Conservation (phyloP, 1,140 invertebrate genomes). For the Ips typographus region DNA sequence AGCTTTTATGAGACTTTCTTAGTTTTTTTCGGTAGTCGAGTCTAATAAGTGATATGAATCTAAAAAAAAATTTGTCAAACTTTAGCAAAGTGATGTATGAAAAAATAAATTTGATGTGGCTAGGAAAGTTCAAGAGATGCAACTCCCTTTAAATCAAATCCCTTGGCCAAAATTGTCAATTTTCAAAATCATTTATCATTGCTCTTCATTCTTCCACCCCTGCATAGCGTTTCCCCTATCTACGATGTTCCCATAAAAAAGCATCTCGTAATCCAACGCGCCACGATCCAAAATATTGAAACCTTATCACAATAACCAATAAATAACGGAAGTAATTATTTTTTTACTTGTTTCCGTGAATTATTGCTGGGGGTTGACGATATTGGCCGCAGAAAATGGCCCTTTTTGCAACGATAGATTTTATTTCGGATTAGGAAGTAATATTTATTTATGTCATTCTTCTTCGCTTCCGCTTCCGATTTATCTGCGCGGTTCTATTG, state of each 20-base stretch:
- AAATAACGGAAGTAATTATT: conserved; percentile 37
- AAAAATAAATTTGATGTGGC: too few relatives aligned
- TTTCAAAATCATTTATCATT: too few relatives aligned
- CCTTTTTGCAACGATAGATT: conserved; percentile 34
- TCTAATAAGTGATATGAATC: too few relatives aligned
- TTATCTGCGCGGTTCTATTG: conserved; percentile 21
- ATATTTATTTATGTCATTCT: conserved; percentile 35
- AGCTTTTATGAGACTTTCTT: not conserved
- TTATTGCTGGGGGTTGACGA: conserved; percentile 29
- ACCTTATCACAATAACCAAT: conserved; percentile 37
- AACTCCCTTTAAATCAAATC: not conserved
- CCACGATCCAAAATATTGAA: conserved; percentile 30
- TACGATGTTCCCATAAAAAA: conserved; percentile 23
- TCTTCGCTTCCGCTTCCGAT: conserved; percentile 13
- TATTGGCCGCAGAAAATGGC: conserved; percentile 32
- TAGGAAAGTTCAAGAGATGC: not conserved
- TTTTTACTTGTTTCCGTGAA: conserved; percentile 33
- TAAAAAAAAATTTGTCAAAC: too few relatives aligned
- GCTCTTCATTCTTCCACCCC: not conserved
- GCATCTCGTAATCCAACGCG: conserved; percentile 17
- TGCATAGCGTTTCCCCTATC: conserved; percentile 7
- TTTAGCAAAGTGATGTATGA: too few relatives aligned
- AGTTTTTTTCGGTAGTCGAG: too few relatives aligned
- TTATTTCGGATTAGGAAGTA: conserved; percentile 36
- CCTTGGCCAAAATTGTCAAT: too few relatives aligned